phyloP scores from a whole-genome alignment of 1,140 invertebrate genomes.

The Hylaeus volcanicus region DNA sequence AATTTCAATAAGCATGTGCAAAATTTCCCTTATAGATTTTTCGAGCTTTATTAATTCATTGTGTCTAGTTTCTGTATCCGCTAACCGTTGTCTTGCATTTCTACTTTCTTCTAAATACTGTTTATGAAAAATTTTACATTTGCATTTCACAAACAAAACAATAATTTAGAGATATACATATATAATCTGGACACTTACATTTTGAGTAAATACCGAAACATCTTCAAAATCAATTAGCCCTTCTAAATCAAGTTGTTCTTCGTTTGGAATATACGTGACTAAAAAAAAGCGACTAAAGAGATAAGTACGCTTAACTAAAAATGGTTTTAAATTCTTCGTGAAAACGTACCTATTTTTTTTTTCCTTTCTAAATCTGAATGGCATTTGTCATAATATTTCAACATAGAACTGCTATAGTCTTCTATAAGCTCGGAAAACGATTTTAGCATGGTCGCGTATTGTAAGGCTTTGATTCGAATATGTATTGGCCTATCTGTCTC shows the following conservation, averaged over 20 bases:
- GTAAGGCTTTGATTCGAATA: conserved; percentile 79
- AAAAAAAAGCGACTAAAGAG: conserved; percentile 77
- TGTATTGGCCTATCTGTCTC: conserved; percentile 67
- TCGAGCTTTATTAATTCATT: conserved; percentile 92
- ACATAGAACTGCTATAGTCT: conserved; percentile 87
- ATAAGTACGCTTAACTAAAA: conserved; percentile 21
- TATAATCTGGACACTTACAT: conserved; percentile 78
- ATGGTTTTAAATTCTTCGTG: conserved; percentile 3
- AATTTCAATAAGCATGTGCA: conserved; percentile 91
- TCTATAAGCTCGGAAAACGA: conserved; percentile 84
- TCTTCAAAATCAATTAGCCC: conserved; percentile 81
- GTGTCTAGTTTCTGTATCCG: conserved; percentile 91
- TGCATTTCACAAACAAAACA: conserved; percentile 12
- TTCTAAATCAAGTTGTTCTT: conserved; percentile 77
- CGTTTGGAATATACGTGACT: conserved; percentile 79
- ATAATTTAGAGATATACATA: conserved; percentile 19
- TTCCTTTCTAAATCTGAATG: conserved; percentile 89
- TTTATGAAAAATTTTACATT: conserved; percentile 59
- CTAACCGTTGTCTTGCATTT: conserved; percentile 89
- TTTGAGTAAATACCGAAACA: conserved; percentile 82
- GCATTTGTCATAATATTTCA: conserved; percentile 87
- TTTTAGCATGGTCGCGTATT: conserved; percentile 78
- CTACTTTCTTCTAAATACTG: conserved; percentile 91
- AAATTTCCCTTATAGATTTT: conserved; percentile 89
- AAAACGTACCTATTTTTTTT: conserved; percentile 86